Base-by-base conservation (phyloP, 1,140 invertebrate genomes). In the Cydia pomonella region DNA sequence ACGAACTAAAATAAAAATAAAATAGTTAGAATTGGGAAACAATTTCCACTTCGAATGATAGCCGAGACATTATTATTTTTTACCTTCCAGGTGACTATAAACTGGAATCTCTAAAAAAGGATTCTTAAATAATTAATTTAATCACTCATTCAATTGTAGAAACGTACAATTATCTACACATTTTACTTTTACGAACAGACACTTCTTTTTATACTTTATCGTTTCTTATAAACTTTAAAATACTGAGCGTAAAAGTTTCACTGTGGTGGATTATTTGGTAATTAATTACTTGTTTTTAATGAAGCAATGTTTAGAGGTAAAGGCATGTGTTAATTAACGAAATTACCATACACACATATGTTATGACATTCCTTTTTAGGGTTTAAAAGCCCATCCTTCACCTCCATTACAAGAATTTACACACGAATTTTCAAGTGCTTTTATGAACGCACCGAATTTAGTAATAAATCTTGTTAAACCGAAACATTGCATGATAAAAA, bases 271-370 rank as follows among this genome's bases (percentile, higher is more conserved):
- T 59, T 59, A 59, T 5, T n/a, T 59, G 23, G n/a, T 59, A 59
- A 59, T 59, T 59, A 59, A 59, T 59, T 59, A 59, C 53, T 9
- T 59, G n/a, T 59, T 59, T 59, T 23, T 59, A 23, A 50, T 50
- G 47, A 50, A 13, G 47, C n/a, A 18, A 50, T 18, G 6, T 50
- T 50, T 50, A 50, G n/a, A 59, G 21, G 18, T 59, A 59, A 23
- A 59, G 50, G 9, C 53, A 59, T 59, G 53, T 59, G 53, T 59
- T 59, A 59, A 59, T 59, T 59, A 59, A 59, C 12, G 18, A 59
- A 59, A 59, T 59, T 59, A 59, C 53, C 53, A 59, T 59, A 59
- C 53, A 59, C 7, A 59, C 50, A 59, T 59, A 59, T 59, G 53
- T 7, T 59, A 59, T 59, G 53, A 23, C 53, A 59, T 59, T 59